A percentile compares a stretch with the other conserved stretches of the same genome.
phyloP scores from a whole-genome alignment of 2,113 vertebrate species.

The Corvus cornix region DNA sequence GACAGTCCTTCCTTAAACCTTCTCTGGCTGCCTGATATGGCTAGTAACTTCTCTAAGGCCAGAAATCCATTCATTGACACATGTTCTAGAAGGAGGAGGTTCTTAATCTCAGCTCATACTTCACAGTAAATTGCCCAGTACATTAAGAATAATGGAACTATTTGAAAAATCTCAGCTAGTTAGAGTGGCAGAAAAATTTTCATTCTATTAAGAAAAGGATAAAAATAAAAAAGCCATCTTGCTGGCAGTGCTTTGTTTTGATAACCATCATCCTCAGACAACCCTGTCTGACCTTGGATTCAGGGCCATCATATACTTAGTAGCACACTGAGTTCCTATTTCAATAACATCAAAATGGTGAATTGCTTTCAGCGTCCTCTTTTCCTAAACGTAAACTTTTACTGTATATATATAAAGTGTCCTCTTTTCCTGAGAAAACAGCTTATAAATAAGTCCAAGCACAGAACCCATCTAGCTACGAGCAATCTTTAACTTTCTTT shows the following conservation, averaged over 20 bases:
- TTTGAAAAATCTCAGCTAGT: background rate
- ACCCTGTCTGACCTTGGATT: background rate
- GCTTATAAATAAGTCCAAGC: background rate
- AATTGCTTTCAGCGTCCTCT: constrained; percentile 20
- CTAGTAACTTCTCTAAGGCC: background rate
- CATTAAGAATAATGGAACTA: background rate
- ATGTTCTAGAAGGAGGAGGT: background rate
- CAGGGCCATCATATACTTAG: background rate
- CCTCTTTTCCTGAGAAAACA: background rate
- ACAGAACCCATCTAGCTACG: background rate
- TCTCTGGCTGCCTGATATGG: background rate
- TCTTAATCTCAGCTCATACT: background rate
- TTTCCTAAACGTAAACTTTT: background rate
- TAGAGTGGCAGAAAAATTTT: background rate
- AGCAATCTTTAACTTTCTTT: background rate
- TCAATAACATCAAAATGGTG: constrained; percentile 8
- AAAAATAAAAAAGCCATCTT: background rate
- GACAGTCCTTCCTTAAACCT: background rate
- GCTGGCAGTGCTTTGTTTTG: background rate
- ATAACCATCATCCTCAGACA: background rate
- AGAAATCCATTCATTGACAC: background rate
- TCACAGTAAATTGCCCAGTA: background rate
- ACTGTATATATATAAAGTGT: background rate
- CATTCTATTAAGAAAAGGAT: background rate
- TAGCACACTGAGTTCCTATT: background rate